Evolutionary conservation across 92 coral and sea anemone species (phyloP).

Genomic region (Zoanthus gigantus): DNA sequence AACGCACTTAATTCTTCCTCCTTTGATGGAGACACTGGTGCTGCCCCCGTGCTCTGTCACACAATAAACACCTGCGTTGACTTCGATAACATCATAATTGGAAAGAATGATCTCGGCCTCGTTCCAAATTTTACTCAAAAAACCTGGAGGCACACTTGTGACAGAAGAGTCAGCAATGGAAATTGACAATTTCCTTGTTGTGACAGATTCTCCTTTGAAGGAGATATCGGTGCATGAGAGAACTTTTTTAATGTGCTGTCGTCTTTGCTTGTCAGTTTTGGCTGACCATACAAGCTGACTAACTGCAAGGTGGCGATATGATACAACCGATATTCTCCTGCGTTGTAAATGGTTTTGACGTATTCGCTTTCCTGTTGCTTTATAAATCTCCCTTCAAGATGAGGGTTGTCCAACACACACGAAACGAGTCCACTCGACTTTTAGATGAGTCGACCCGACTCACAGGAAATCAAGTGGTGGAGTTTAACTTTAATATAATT

Average conservation of each 20-base stretch:
- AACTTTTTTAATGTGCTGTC: conserved; percentile 9
- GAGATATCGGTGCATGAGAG: not conserved
- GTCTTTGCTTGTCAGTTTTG: conserved; percentile 30
- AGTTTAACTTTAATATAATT: too few relatives aligned
- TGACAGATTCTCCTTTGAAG: not conserved
- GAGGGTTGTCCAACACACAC: too few relatives aligned
- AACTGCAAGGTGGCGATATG: conserved; percentile 37
- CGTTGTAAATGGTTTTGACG: conserved; percentile 62
- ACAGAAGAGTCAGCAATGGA: conserved; percentile 23
- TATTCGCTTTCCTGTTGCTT: conserved; percentile 71
- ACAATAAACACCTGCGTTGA: conserved; percentile 51
- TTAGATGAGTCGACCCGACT: too few relatives aligned
- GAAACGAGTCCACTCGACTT: too few relatives aligned
- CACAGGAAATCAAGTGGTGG: too few relatives aligned
- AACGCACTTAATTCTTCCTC: conserved; percentile 2
- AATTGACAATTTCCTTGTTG: conserved; percentile 51
- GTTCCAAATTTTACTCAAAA: conserved; percentile 59
- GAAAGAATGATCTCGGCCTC: conserved; percentile 64
- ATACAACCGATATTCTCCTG: conserved; percentile 46
- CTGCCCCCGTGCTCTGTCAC: conserved; percentile 60
- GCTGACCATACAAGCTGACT: conserved; percentile 22
- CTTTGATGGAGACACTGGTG: conserved; percentile 49
- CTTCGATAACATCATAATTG: conserved; percentile 51
- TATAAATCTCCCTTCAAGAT: conserved; percentile 56
- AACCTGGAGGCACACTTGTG: conserved; percentile 28